These are phyloP conservation scores for Drosophila orosa DNA, from an alignment of 1,140 invertebrate species.

Conservation along the genomic window DNA sequence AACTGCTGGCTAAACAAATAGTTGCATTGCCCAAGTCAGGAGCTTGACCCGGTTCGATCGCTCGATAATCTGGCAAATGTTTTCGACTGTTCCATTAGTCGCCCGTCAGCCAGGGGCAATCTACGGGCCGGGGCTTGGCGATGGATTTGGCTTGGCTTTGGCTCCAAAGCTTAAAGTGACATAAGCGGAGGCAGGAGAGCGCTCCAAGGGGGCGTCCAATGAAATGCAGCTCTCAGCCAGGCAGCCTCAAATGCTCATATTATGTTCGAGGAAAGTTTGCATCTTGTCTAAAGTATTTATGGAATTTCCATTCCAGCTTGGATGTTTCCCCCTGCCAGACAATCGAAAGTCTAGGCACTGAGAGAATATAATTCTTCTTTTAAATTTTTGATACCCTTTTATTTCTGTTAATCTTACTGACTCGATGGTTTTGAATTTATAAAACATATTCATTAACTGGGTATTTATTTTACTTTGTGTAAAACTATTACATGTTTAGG, in stretches of 20 bases:
- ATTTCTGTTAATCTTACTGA: no score
- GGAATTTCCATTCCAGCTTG: conserved; percentile 12
- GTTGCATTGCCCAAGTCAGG: conserved; percentile 37
- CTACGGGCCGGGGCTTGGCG: conserved; percentile 19
- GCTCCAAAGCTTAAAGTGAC: conserved; percentile 23
- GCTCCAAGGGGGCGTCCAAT: neutral
- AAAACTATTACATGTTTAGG: no score
- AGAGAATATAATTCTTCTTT: neutral
- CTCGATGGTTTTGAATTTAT: no score
- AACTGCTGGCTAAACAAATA: conserved; percentile 44
- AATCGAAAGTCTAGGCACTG: conserved; percentile 6
- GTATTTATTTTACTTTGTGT: no score
- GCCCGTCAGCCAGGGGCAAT: conserved; percentile 41
- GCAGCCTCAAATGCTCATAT: conserved; percentile 1
- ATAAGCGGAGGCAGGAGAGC: neutral
- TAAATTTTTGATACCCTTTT: no score
- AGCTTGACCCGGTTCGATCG: conserved; percentile 46
- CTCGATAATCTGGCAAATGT: conserved; percentile 40
- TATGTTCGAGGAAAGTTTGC: conserved; percentile 12
- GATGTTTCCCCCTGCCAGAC: conserved; percentile 11
- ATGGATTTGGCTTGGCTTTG: conserved; percentile 24
- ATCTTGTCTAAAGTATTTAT: conserved; percentile 12
- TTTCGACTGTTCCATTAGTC: conserved; percentile 60
- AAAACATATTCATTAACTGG: no score
- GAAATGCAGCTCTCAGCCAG: conserved; percentile 1